Percentiles rank a stretch among this genome's conserved stretches.
Conservation (phyloP, 2,113 vertebrate genomes). For the Aix galericulata region DNA sequence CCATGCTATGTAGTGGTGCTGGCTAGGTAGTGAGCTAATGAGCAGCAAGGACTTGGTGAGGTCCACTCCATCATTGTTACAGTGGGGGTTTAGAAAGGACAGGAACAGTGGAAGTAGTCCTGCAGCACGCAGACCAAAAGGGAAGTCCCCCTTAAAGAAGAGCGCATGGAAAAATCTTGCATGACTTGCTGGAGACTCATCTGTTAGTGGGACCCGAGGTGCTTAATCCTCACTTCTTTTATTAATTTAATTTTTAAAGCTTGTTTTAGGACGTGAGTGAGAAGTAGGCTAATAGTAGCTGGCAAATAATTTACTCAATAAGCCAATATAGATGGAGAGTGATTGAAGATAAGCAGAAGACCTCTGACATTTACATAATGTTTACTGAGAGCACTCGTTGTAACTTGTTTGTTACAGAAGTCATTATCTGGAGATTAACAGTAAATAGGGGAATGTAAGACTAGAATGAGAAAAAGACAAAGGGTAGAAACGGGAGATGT, state of each 20-base stretch:
- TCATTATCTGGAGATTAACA: neutral
- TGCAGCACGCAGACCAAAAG: neutral
- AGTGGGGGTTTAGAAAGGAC: neutral
- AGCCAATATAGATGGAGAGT: neutral
- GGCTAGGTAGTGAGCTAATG: neutral
- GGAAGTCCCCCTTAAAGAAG: neutral
- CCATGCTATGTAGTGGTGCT: neutral
- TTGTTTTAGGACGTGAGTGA: neutral
- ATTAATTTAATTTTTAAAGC: slow-evolving; percentile 3
- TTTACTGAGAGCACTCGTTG: neutral
- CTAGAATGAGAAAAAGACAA: neutral
- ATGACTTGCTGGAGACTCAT: neutral
- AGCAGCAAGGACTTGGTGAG: neutral
- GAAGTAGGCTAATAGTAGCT: neutral
- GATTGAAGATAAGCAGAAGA: slow-evolving; percentile 21
- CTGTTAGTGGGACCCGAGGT: neutral
- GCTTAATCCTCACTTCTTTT: neutral
- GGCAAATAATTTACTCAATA: neutral
- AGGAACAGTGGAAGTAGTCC: neutral
- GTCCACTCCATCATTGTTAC: neutral
- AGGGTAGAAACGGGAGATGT: neutral
- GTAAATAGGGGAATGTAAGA: neutral
- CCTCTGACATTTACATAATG: neutral
- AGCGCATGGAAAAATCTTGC: neutral
- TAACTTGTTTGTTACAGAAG: slow-evolving; percentile 22